Evolutionary conservation across 2,797 vertebrate genomes (phyloP).

Genomic region (Onychomys torridus): DNA sequence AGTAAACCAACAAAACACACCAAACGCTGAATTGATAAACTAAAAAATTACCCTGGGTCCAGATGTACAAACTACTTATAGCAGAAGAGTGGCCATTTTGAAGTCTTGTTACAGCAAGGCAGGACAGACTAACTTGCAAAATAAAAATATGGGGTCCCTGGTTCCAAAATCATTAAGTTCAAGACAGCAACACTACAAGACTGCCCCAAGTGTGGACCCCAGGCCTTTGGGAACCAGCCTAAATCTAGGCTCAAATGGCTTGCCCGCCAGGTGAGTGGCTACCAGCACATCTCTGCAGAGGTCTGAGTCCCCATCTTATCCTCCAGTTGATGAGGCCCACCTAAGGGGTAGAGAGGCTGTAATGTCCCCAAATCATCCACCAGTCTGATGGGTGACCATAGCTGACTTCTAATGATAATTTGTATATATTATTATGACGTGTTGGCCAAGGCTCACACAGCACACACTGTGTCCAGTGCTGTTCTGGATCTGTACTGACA

Average conservation of each 20-base stretch:
- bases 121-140: neutral
- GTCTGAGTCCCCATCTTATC: neutral
- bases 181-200: neutral
- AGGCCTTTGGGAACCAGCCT: too few relatives aligned
- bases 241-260: neutral
- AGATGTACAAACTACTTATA: accelerated
- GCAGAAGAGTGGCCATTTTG: neutral
- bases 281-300: neutral
- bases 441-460: neutral
- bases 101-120: neutral
- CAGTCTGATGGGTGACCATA: neutral
- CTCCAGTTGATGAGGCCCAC: neutral
- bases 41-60: neutral
- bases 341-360: neutral
- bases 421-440: neutral
- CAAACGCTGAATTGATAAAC: neutral
- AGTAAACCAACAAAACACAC: neutral
- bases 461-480: accelerated
- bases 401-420: neutral
- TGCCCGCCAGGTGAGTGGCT: neutral
- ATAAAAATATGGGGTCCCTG: neutral
- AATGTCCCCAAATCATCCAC: accelerated
- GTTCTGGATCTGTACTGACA: neutral
- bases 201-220: neutral
- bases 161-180: neutral